A percentile compares a stretch with the other conserved stretches of the same genome.
phyloP scores from a whole-genome alignment of 2,113 vertebrate species.

The Acinonyx jubatus region DNA sequence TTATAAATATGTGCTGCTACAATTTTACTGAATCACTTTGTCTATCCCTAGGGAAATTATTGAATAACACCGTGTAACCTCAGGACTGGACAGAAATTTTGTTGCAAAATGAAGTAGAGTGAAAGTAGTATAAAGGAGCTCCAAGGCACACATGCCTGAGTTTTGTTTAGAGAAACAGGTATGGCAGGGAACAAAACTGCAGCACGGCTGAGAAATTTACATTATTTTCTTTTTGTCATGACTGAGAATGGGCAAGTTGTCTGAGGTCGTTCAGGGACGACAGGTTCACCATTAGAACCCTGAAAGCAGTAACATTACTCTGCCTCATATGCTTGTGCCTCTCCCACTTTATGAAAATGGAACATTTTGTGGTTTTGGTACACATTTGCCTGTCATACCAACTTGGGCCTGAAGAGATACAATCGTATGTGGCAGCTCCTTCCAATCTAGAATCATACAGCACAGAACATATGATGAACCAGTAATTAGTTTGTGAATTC shows the following conservation, averaged over 20 bases:
- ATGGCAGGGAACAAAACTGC: constrained; percentile 13
- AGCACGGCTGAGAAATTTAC: not conserved
- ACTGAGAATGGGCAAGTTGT: not conserved
- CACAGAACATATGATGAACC: not conserved
- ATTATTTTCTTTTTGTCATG: not conserved
- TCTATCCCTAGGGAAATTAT: constrained; percentile 25
- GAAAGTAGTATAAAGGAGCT: not conserved
- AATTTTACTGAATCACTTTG: constrained; percentile 24
- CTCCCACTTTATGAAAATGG: constrained; percentile 1
- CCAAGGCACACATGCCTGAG: not conserved
- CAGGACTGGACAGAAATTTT: constrained; percentile 39
- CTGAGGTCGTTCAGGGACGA: not conserved
- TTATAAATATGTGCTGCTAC: not conserved
- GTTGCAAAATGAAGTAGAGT: constrained; percentile 14
- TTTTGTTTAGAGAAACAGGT: constrained; percentile 34
- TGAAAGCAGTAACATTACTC: not conserved
- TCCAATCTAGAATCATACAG: not conserved
- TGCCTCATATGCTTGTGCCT: not conserved
- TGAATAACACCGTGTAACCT: constrained; percentile 35
- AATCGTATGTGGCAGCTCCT: constrained; percentile 7
- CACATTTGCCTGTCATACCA: not conserved
- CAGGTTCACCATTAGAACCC: not conserved
- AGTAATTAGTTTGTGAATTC: constrained; percentile 51
- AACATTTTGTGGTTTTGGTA: constrained; percentile 9
- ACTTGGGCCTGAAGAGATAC: not conserved